Conservation (phyloP, 2,113 vertebrate species). For the Willisornis vidua region DNA sequence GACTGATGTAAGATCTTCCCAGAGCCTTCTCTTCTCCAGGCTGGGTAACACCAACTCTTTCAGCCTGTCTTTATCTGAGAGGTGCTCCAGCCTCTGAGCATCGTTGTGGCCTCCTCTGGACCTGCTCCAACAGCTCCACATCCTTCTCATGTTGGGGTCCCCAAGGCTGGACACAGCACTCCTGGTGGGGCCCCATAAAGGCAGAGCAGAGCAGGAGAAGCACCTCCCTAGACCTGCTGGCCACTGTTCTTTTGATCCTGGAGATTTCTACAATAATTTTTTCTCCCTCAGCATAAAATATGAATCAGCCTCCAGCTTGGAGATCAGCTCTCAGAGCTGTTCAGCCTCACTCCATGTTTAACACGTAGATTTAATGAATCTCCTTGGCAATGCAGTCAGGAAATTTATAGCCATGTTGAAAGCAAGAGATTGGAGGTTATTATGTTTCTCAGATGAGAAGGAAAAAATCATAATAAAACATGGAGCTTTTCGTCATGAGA, state of each 20-base stretch:
- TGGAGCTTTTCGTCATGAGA: neutral
- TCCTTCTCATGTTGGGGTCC: neutral
- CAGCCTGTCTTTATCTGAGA: neutral
- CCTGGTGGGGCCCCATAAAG: neutral
- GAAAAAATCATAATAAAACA: constrained; percentile 14
- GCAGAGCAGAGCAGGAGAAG: neutral
- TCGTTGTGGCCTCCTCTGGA: neutral
- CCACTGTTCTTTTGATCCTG: neutral
- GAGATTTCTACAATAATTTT: neutral
- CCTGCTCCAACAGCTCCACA: neutral
- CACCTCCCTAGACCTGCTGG: neutral
- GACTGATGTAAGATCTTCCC: neutral
- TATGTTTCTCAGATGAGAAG: constrained; percentile 29
- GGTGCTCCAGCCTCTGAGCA: neutral
- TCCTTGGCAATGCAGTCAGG: neutral
- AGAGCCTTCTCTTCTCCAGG: neutral
- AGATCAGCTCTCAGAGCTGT: neutral
- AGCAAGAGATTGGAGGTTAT: constrained; percentile 15
- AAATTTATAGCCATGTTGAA: neutral
- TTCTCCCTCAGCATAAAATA: constrained; percentile 27
- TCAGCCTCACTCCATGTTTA: constrained; percentile 41
- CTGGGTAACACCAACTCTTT: neutral
- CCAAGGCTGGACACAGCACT: neutral
- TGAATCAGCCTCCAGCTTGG: neutral
- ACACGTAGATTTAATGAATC: constrained; percentile 27